Percentiles rank a stretch among this genome's conserved stretches.
Evolutionary conservation across 2,797 vertebrate genomes (phyloP).

Genomic region (Xenentodon cancila): DNA sequence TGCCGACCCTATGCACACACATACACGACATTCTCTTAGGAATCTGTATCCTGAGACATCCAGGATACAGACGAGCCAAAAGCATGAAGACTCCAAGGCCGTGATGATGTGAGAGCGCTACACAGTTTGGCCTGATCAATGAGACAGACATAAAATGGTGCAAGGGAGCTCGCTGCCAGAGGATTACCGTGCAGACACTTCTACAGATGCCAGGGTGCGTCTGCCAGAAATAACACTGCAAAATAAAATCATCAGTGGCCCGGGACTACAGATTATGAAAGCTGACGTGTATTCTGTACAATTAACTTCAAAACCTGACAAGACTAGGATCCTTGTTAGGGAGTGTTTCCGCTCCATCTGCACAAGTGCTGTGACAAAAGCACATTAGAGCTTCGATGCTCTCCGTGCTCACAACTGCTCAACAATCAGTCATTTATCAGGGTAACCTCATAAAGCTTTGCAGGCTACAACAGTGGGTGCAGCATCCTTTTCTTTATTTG

Average conservation of each 20-base stretch:
- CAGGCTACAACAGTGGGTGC: too few species aligned
- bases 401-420: not conserved
- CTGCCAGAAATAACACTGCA: slow-evolving; percentile 26
- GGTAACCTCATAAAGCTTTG: too few species aligned
- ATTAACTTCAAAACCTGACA: not conserved
- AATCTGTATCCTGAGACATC: slow-evolving; percentile 26
- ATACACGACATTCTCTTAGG: slow-evolving; percentile 29
- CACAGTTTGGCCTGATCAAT: slow-evolving; percentile 10
- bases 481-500: too few species aligned
- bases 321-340: not conserved
- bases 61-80: slow-evolving; percentile 24
- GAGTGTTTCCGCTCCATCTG: not conserved
- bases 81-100: slow-evolving; percentile 27
- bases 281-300: not conserved
- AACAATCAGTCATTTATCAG: not conserved
- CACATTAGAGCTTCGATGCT: not conserved
- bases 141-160: slow-evolving; percentile 34
- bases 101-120: slow-evolving; percentile 22
- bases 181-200: slow-evolving; percentile 31
- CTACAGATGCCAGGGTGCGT: slow-evolving; percentile 17
- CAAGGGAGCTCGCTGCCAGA: slow-evolving; percentile 21
- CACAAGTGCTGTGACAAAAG: not conserved
- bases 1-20: slow-evolving; percentile 4
- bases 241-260: slow-evolving; percentile 11
- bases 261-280: not conserved